Evolutionary conservation across 2,797 vertebrate species (phyloP), one percentile per base, ranked within the genome.

Genomic region (Alcedo quadribrachys): DNA sequence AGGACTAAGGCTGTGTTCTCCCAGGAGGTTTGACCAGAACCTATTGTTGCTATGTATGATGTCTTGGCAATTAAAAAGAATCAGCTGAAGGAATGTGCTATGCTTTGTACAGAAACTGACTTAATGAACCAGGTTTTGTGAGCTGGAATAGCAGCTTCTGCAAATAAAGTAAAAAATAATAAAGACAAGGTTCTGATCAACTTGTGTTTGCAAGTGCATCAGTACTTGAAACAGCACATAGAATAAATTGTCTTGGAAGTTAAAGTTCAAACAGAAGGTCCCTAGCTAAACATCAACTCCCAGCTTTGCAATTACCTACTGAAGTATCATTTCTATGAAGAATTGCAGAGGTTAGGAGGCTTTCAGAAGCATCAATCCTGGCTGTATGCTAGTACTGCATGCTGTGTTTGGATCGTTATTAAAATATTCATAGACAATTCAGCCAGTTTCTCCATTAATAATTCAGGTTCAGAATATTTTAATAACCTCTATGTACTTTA

Each of bases 351-450:
- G 69, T 85, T 68, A 54, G 55, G 66, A 85, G 67, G 55, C 85
- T 92, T 87, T 94, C 73, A 51, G 87, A 69, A 83, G 28, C 74
- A 85, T 85, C 60, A 57, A 30, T 96, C 82, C 76, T 79, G 69
- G 80, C 87, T 15, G 5, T 71, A 37, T 81, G 54, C 62, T 91
- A 32, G 55, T 57, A 58, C 55, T 93, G 66, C 71, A 46, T 68
- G 63, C 81, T 63, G 61, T 61, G 82, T 93, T 87, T 85, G 84
- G 54, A 94, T 90, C 54, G 15, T 92, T 90, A 92, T 92, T 96
- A 78, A 93, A 94, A 94, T 92, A 94, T 91, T 95, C 85, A 87
- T 89, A 54, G 85, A 94, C 69, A 87, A 91, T 93, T 94, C 82
- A 86, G 27, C 77, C 76, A 83, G 66, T 91, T 93, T 81, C 48